A percentile compares a stretch with the other conserved stretches of the same genome.
Evolutionary conservation across 2,888 invertebrate genomes (phyloP).

Genomic region (Philereme transversata): DNA sequence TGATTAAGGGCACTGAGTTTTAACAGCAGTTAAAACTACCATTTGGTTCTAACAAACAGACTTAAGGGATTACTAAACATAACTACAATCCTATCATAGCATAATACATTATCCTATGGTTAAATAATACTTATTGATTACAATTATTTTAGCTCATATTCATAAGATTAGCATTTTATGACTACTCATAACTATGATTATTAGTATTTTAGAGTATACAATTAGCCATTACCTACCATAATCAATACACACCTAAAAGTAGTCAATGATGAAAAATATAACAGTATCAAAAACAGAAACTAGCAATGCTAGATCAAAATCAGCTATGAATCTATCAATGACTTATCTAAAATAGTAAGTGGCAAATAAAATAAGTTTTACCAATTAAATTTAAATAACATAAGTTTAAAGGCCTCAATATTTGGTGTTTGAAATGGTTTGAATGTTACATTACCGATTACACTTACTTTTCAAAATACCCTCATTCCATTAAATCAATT

Average conservation of each 20-base stretch:
- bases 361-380: conserved; percentile 20
- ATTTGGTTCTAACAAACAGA: conserved; percentile 8
- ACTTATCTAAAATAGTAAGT: conserved; percentile 15
- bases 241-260: conserved; percentile 16
- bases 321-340: conserved; percentile 12
- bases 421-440: conserved; percentile 60
- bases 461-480: conserved; percentile 33
- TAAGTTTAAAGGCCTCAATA: conserved; percentile 71
- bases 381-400: conserved; percentile 34
- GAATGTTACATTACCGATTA: conserved; percentile 26
- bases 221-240: conserved; percentile 16
- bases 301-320: conserved; percentile 14
- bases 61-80: conserved; percentile 20
- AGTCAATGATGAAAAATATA: conserved; percentile 16
- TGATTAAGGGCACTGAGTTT: conserved; percentile 23
- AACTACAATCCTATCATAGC: conserved; percentile 39
- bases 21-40: conserved; percentile 23
- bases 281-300: conserved; percentile 17
- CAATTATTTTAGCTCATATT: conserved; percentile 74
- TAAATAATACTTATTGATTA: conserved; percentile 33
- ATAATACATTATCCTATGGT: conserved; percentile 30
- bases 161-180: conserved; percentile 78
- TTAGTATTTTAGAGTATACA: conserved; percentile 25
- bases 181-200: conserved; percentile 36
- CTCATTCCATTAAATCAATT: conserved; percentile 36